A percentile compares a stretch with the other conserved stretches of the same genome.
Conservation (phyloP, 2,797 vertebrate species). For the Sebastes wilsoni region DNA sequence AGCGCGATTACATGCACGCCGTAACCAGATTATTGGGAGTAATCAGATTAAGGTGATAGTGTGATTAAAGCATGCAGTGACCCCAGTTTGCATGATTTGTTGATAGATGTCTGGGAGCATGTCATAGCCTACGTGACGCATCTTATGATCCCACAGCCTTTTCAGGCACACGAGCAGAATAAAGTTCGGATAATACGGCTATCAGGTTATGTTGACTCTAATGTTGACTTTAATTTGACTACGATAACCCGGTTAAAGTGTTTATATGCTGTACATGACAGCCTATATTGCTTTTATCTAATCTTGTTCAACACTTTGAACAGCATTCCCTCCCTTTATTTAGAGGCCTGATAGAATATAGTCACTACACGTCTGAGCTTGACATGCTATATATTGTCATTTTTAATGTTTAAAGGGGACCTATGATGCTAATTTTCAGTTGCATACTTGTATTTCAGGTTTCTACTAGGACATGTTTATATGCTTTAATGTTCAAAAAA, state of each 20-base stretch:
- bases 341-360: background rate
- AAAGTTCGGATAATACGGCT: background rate
- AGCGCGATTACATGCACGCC: background rate
- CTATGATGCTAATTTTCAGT: accelerated
- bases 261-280: background rate
- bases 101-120: background rate
- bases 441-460: accelerated
- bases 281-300: background rate
- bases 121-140: background rate
- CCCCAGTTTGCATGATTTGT: conserved; percentile 12
- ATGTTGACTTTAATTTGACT: background rate
- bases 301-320: background rate
- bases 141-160: background rate
- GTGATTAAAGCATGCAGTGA: conserved; percentile 32
- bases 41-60: conserved; percentile 31
- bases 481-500: too few relatives aligned
- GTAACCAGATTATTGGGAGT: conserved; percentile 41
- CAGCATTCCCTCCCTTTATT: background rate
- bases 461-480: too few relatives aligned
- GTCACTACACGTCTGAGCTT: background rate
- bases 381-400: background rate
- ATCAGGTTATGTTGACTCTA: background rate
- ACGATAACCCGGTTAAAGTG: background rate
- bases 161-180: background rate
- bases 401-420: background rate